phyloP scores from a whole-genome alignment of 1,140 invertebrate genomes.

The Euura saliciscinereae region DNA sequence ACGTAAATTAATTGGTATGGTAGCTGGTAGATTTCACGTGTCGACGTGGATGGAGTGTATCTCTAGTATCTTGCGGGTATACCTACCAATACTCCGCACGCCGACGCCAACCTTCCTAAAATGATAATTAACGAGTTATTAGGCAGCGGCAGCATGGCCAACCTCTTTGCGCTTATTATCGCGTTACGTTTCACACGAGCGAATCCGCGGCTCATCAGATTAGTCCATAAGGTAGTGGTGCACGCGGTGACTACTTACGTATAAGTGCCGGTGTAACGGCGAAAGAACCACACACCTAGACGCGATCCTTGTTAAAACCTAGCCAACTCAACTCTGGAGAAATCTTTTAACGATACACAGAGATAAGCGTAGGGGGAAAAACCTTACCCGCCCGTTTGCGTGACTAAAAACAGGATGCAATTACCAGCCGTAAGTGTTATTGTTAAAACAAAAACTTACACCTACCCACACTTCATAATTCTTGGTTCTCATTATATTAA shows the following conservation, averaged over 20 bases:
- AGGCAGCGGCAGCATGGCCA: conserved; percentile 43
- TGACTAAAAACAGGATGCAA: conserved; percentile 40
- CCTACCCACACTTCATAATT: conserved; percentile 36
- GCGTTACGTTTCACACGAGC: conserved; percentile 44
- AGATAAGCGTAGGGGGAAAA: background rate
- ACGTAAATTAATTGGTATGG: conserved; percentile 56
- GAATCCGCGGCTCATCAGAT: background rate
- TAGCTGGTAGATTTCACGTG: background rate
- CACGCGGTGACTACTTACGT: too few species aligned
- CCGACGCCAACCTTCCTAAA: conserved; percentile 49
- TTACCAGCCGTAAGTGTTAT: conserved; percentile 52
- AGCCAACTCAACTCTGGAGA: background rate
- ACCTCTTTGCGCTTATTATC: conserved; percentile 32
- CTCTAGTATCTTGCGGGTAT: too few species aligned
- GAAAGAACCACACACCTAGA: too few species aligned
- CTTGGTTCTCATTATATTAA: conserved; percentile 39
- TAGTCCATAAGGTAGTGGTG: too few species aligned
- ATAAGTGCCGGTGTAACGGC: too few species aligned
- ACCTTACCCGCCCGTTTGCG: background rate
- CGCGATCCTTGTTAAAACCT: background rate
- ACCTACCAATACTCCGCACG: background rate
- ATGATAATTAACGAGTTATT: conserved; percentile 64
- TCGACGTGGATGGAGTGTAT: too few species aligned
- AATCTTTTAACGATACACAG: background rate
- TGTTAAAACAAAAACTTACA: conserved; percentile 46